Base-by-base conservation (phyloP, 2,888 invertebrate genomes). In the Adelognathus sp. region DNA sequence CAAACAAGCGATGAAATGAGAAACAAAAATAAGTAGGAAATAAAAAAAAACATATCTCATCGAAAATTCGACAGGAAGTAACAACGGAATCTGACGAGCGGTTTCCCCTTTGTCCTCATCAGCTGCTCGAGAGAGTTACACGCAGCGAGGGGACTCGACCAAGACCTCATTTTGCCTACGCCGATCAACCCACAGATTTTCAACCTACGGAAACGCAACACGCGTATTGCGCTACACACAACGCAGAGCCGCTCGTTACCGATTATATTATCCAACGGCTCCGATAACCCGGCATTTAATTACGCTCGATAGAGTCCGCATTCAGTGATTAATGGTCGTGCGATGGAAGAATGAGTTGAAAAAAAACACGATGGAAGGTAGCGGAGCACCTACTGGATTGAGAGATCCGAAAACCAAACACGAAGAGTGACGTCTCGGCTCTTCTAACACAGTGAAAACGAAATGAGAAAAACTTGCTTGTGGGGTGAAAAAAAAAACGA, bases 91-190 rank as follows among this genome's bases (percentile, higher is more conserved):
- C 36, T 75, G 71, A 63, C 71, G 56, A 67, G n/a, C n/a, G n/a
- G n/a, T 24, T 50, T 76, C 39, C 44, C 64, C 75, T 58, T 79
- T 69, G 79, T 79, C 71, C 3, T 36, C 24, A 52, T 52, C 64
- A 41, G 39, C 41, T 29, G 41, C 24, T 31, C 79, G 80, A 81
- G 79, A 82, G 78, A 82, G 83, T 83, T 83, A 80, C 79, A 77
- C n/a, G n/a, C n/a, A n/a, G n/a, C n/a, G n/a, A n/a, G n/a, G n/a
- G n/a, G 81, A 72, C 64, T 64, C 82, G 85, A 86, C 83, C 86
- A 86, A 86, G 86, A 85, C 85, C 86, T 85, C 81, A 64, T 79
- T 83, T 82, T 83, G 83, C 85, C 86, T 86, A 86, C 85, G 84
- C 85, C 77, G 78, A 81, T 81, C 83, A 81, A 77, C 84, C 86